phyloP scores from a whole-genome alignment of 2,888 invertebrate species.

The Pocota personata region DNA sequence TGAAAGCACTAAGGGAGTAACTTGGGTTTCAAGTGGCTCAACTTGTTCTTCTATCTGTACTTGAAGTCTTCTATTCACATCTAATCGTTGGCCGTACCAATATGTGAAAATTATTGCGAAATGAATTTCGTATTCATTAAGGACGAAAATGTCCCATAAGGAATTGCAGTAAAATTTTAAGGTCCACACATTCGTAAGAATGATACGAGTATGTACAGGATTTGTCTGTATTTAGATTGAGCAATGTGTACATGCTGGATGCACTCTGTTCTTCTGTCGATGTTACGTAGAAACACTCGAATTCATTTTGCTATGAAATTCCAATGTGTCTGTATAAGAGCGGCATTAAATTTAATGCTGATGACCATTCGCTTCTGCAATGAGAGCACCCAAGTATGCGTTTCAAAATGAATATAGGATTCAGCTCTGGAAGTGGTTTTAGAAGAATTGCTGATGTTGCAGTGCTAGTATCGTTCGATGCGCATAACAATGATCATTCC shows the following conservation, averaged over 20 bases:
- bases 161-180: background rate
- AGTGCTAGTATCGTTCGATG: background rate
- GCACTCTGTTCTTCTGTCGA: background rate
- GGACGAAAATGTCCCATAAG: slow-evolving; percentile 4
- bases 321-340: background rate
- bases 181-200: background rate
- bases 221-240: background rate
- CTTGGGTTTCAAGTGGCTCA: background rate
- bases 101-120: background rate
- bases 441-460: background rate
- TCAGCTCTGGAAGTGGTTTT: background rate
- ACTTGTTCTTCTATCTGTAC: background rate
- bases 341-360: slow-evolving; percentile 37
- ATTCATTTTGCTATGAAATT: slow-evolving; percentile 23
- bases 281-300: slow-evolving; percentile 4
- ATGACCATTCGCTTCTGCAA: slow-evolving; percentile 9
- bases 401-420: slow-evolving; percentile 12
- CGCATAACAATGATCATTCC: slow-evolving; percentile 10
- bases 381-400: background rate
- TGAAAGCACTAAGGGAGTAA: background rate
- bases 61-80: background rate
- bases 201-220: slow-evolving; percentile 2
- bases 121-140: slow-evolving; percentile 1
- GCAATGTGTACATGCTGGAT: background rate
- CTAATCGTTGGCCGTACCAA: background rate